These are phyloP conservation scores for Drosophila yooni DNA, from an alignment of 2,888 invertebrate species.

Conservation along the genomic window DNA sequence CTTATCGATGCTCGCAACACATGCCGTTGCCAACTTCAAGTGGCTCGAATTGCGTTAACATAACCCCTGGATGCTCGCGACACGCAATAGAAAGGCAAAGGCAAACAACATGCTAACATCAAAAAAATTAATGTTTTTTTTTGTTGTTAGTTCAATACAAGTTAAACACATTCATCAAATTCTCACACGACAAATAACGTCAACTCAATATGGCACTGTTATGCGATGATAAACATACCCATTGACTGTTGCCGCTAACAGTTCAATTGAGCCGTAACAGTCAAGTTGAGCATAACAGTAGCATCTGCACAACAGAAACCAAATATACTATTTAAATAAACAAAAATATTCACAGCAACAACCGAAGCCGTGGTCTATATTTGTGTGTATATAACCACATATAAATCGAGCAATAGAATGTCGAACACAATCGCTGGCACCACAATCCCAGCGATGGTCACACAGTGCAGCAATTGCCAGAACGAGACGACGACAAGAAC, in stretches of 20 bases:
- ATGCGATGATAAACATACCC: neutral
- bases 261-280: slow-evolving; percentile 29
- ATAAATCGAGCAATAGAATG: slow-evolving; percentile 28
- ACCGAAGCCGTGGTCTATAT: neutral
- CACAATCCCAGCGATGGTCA: neutral
- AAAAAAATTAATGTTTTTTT: neutral
- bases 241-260: slow-evolving; percentile 16
- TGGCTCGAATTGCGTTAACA: slow-evolving; percentile 25
- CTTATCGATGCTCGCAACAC: slow-evolving; percentile 10
- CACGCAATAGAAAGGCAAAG: neutral
- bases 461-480: slow-evolving; percentile 39
- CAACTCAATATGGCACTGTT: slow-evolving; percentile 39
- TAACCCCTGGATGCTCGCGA: neutral
- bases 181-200: neutral
- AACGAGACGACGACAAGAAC: slow-evolving; percentile 12
- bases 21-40: neutral
- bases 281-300: slow-evolving; percentile 36
- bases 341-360: slow-evolving; percentile 9
- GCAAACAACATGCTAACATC: neutral
- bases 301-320: slow-evolving; percentile 25
- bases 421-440: slow-evolving; percentile 4
- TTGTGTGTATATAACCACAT: slow-evolving; percentile 1
- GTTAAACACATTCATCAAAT: neutral
- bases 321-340: slow-evolving; percentile 33
- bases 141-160: neutral